These are phyloP conservation scores for Diaprepes abbreviatus DNA, from an alignment of 2,888 invertebrate genomes.

Conservation along the genomic window DNA sequence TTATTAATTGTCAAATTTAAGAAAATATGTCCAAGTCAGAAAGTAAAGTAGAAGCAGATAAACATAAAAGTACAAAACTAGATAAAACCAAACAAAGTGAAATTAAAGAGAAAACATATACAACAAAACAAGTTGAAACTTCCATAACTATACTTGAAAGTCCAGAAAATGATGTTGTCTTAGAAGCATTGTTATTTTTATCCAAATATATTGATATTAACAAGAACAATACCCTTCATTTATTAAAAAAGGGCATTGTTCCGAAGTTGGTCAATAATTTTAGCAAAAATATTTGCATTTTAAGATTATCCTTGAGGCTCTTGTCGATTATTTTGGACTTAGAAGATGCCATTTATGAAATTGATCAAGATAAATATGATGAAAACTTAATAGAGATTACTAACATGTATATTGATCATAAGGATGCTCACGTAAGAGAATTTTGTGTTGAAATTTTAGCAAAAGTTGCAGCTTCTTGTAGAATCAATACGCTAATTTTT, in stretches of 20 bases:
- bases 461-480: slow-evolving; percentile 53
- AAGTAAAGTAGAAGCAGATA: slow-evolving; percentile 7
- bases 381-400: slow-evolving; percentile 55
- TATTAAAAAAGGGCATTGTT: slow-evolving; percentile 56
- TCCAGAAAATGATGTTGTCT: slow-evolving; percentile 57
- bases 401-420: slow-evolving; percentile 55
- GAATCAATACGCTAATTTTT: slow-evolving; percentile 55
- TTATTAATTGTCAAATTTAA: background rate
- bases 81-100: slow-evolving; percentile 45
- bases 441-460: slow-evolving; percentile 56
- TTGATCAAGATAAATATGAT: slow-evolving; percentile 58
- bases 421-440: slow-evolving; percentile 55
- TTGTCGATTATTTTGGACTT: slow-evolving; percentile 53
- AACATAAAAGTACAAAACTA: slow-evolving; percentile 36
- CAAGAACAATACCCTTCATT: slow-evolving; percentile 54
- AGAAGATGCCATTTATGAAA: slow-evolving; percentile 55
- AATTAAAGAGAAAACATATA: slow-evolving; percentile 59
- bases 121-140: slow-evolving; percentile 58
- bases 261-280: slow-evolving; percentile 55
- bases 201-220: slow-evolving; percentile 60
- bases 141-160: slow-evolving; percentile 59
- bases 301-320: slow-evolving; percentile 56
- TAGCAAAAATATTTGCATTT: slow-evolving; percentile 58
- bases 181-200: slow-evolving; percentile 59
- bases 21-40: background rate